These are phyloP conservation scores for Catharus ustulatus DNA, from an alignment of 2,797 vertebrate species.

Conservation along the genomic window DNA sequence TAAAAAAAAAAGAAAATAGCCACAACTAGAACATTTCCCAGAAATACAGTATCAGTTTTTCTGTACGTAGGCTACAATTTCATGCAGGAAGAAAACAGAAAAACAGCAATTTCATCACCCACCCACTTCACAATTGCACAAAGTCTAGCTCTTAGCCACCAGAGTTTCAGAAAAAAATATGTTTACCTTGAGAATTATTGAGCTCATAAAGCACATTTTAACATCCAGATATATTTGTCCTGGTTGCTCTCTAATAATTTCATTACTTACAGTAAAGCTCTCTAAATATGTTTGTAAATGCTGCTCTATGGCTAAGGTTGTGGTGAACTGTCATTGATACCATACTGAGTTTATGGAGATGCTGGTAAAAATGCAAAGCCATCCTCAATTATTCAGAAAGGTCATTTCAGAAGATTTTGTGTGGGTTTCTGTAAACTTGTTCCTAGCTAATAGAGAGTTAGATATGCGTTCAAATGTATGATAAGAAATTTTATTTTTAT, in stretches of 20 bases:
- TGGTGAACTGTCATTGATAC: conserved; percentile 22
- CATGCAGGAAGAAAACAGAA: neutral
- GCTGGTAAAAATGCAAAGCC: conserved; percentile 66
- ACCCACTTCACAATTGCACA: neutral
- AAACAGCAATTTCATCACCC: neutral
- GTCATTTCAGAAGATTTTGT: conserved; percentile 64
- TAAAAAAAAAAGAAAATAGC: neutral
- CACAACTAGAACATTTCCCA: neutral
- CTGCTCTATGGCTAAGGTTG: neutral
- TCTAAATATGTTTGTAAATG: conserved; percentile 50
- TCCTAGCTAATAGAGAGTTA: conserved; percentile 8
- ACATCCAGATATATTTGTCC: neutral
- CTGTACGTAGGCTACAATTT: neutral
- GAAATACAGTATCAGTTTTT: neutral
- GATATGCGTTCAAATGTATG: neutral
- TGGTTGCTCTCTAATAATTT: conserved; percentile 30
- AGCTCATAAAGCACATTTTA: neutral
- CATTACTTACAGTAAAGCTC: conserved; percentile 60
- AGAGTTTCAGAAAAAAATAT: neutral
- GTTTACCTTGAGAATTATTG: neutral
- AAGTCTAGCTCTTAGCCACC: neutral
- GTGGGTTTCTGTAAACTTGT: conserved; percentile 18
- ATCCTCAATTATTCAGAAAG: conserved; percentile 78
- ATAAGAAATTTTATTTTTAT: neutral
- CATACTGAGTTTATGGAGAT: conserved; percentile 37